Conservation (phyloP, 2,797 vertebrate genomes). For the Serranus cabrilla region DNA sequence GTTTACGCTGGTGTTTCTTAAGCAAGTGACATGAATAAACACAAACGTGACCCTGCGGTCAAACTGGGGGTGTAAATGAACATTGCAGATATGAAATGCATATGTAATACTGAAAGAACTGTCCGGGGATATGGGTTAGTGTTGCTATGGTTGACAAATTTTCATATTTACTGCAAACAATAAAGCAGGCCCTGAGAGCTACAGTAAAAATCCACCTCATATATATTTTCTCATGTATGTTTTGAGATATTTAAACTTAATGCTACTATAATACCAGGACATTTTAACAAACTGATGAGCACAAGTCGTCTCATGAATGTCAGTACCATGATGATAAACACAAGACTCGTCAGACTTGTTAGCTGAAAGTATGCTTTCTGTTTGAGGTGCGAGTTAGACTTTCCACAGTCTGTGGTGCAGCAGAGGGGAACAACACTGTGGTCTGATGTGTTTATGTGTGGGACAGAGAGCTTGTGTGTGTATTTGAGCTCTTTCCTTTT, state of each 20-base stretch:
- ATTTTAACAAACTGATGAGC: background rate
- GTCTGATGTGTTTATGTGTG: constrained; percentile 30
- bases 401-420: constrained; percentile 33
- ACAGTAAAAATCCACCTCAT: background rate
- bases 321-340: background rate
- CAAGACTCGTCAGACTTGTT: background rate
- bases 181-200: background rate
- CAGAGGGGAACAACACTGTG: constrained; percentile 51
- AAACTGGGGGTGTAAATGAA: too few species aligned
- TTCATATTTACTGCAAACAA: background rate
- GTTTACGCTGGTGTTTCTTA: too few species aligned
- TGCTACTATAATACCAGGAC: background rate
- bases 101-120: background rate
- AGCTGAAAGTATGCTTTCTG: constrained; percentile 10
- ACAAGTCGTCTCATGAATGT: background rate
- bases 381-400: background rate
- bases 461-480: background rate
- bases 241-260: background rate
- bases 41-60: too few species aligned
- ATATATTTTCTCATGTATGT: background rate
- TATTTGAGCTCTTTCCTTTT: constrained; percentile 74
- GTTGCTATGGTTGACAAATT: background rate
- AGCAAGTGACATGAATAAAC: too few species aligned
- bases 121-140: background rate
- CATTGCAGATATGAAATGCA: too few species aligned